phyloP scores from a whole-genome alignment of 2,113 vertebrate genomes.

The Platysteira castanea region DNA sequence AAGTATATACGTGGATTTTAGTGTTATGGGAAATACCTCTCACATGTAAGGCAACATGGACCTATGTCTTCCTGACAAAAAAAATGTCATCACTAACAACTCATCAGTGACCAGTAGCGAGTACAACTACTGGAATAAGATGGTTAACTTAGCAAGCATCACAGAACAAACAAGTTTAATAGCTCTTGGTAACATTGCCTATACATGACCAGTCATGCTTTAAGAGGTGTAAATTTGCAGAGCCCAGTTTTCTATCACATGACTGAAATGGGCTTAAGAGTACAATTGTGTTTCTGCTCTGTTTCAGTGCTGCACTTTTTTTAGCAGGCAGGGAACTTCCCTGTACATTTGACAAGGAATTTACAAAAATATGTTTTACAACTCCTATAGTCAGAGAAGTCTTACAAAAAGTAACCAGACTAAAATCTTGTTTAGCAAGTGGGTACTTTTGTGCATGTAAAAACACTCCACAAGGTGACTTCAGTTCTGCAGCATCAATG shows the following conservation, averaged over 20 bases:
- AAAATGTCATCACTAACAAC: background rate
- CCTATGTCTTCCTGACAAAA: background rate
- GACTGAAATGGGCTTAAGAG: background rate
- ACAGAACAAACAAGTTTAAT: background rate
- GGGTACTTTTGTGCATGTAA: background rate
- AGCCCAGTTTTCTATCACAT: background rate
- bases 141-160: background rate
- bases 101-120: background rate
- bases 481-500: background rate
- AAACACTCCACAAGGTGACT: background rate
- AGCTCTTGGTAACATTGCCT: background rate
- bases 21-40: background rate
- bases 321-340: background rate
- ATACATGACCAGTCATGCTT: background rate
- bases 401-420: background rate
- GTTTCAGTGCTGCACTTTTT: background rate
- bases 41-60: background rate
- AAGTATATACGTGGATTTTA: accelerated
- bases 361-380: background rate
- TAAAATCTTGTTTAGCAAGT: background rate
- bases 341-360: accelerated
- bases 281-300: background rate
- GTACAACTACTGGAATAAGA: background rate
- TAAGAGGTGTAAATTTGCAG: background rate
- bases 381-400: background rate